A percentile compares a stretch with the other conserved stretches of the same genome.
Evolutionary conservation across 2,888 invertebrate genomes (phyloP).

Genomic region (Gortyna flavago): DNA sequence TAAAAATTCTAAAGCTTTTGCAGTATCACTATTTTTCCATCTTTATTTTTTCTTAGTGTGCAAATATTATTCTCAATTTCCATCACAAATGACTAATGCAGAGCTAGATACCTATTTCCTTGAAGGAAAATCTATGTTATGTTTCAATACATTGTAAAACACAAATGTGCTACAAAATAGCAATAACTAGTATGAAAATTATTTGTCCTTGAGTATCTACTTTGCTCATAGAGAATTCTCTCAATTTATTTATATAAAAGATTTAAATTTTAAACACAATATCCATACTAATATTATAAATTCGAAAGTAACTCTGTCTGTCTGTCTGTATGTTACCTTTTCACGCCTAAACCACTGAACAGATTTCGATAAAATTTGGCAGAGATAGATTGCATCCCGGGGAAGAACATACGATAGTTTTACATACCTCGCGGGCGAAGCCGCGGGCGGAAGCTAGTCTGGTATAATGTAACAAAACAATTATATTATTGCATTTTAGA

Average conservation of each 20-base stretch:
- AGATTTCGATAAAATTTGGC: too few species aligned
- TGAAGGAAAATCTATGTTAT: slow-evolving; percentile 31
- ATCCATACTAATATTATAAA: too few species aligned
- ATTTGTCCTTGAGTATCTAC: slow-evolving; percentile 23
- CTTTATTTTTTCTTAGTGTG: not conserved
- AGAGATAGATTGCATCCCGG: too few species aligned
- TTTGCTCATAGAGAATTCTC: slow-evolving; percentile 19
- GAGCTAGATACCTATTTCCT: slow-evolving; percentile 23
- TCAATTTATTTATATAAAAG: slow-evolving; percentile 1
- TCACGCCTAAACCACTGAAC: too few species aligned
- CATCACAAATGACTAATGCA: slow-evolving; percentile 17
- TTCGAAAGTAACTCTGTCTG: too few species aligned
- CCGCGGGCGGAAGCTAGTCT: too few species aligned
- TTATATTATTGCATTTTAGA: slow-evolving; percentile 26
- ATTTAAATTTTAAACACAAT: slow-evolving; percentile 11
- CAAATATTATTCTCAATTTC: slow-evolving; percentile 24
- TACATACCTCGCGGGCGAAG: too few species aligned
- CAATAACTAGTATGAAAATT: slow-evolving; percentile 6
- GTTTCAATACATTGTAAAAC: not conserved
- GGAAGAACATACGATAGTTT: too few species aligned
- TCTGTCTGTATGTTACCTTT: too few species aligned
- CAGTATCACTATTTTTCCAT: not conserved
- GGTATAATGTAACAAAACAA: slow-evolving; percentile 24
- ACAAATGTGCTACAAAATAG: slow-evolving; percentile 1
- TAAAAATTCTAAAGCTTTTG: not conserved